Evolutionary conservation across 2,797 vertebrate genomes (phyloP).

Genomic region (Eurystomus glaucurus): DNA sequence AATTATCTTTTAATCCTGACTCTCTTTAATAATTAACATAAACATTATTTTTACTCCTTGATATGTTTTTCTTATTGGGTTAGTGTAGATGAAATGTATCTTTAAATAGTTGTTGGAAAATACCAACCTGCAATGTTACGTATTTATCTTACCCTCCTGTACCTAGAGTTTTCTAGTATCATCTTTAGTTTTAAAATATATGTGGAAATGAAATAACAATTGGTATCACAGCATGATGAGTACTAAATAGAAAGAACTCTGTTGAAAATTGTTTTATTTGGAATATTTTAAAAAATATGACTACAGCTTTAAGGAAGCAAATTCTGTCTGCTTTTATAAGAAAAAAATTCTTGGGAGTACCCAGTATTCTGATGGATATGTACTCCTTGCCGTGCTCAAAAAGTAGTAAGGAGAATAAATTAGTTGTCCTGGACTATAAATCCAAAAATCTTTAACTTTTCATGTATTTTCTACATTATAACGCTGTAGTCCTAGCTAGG

Average conservation of each 20-base stretch:
- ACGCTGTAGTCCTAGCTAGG: neutral
- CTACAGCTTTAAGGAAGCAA: neutral
- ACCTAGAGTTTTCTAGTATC: neutral
- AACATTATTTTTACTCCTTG: neutral
- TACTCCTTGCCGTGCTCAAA: neutral
- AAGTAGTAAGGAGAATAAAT: neutral
- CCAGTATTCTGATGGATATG: neutral
- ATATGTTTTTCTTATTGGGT: neutral
- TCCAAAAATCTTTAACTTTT: neutral
- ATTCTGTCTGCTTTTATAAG: neutral
- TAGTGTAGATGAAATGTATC: neutral
- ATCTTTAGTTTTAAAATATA: neutral
- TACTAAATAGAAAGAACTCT: neutral
- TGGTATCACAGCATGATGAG: neutral
- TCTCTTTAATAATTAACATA: neutral
- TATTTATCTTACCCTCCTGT: neutral
- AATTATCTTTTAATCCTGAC: neutral
- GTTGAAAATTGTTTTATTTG: neutral
- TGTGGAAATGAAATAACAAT: neutral
- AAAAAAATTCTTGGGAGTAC: neutral
- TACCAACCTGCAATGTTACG: neutral
- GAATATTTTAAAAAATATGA: neutral
- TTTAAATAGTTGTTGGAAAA: neutral
- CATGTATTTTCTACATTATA: neutral
- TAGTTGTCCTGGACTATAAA: neutral